These are phyloP conservation scores for Micrasema longulum DNA, from an alignment of 1,140 invertebrate species.

Conservation along the genomic window DNA sequence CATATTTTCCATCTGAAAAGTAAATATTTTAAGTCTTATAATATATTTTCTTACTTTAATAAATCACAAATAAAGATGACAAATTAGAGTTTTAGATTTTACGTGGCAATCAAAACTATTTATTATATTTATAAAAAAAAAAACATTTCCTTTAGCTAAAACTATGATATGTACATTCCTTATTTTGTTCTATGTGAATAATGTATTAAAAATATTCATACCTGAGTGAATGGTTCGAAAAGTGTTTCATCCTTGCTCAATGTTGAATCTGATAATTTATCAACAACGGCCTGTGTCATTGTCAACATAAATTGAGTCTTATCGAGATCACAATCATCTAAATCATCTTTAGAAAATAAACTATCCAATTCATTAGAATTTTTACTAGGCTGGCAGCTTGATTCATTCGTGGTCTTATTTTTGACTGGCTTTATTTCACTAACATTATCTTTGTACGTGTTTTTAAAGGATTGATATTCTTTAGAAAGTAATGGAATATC, in stretches of 20 bases:
- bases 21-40: no score
- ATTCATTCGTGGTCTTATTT: slow-evolving; percentile 47
- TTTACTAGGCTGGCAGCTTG: slow-evolving; percentile 50
- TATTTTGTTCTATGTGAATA: no score
- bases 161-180: no score
- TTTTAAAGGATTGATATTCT: slow-evolving; percentile 60
- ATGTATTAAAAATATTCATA: no score
- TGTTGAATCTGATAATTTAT: slow-evolving; percentile 57
- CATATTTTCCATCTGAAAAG: slow-evolving; percentile 72
- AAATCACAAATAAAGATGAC: no score
- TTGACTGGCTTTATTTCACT: slow-evolving; percentile 56
- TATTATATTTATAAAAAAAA: no score
- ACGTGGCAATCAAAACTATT: no score
- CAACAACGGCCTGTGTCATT: slow-evolving; percentile 69
- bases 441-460: slow-evolving; percentile 33
- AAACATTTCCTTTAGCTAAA: no score
- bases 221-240: slow-evolving; percentile 78
- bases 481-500: slow-evolving; percentile 68
- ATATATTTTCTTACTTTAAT: no score
- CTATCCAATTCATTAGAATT: slow-evolving; percentile 48
- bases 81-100: no score
- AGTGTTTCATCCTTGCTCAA: slow-evolving; percentile 61
- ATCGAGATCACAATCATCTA: slow-evolving; percentile 63
- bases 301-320: slow-evolving; percentile 77
- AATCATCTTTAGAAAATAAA: slow-evolving; percentile 58